Percentiles rank a stretch among this genome's conserved stretches.
Evolutionary conservation across 2,888 invertebrate genomes (phyloP).

Genomic region (Alentia gelatinosa): DNA sequence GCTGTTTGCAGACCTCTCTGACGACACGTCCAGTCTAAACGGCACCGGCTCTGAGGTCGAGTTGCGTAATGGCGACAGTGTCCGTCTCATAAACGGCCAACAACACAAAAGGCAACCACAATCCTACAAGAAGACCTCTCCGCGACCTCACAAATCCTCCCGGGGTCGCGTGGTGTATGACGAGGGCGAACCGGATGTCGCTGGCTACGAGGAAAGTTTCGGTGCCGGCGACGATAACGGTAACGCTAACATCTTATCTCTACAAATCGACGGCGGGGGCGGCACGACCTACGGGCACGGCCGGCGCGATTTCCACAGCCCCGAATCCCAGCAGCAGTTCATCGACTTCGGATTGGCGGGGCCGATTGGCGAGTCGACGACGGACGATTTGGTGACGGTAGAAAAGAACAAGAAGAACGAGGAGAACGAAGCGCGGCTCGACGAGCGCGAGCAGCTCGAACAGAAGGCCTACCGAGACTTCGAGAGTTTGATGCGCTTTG

Average conservation of each 20-base stretch:
- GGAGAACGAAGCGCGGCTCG: conserved; percentile 15
- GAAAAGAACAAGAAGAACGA: conserved; percentile 48
- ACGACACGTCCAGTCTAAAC: conserved; percentile 18
- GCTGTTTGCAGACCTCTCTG: not conserved
- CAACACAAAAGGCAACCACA: not conserved
- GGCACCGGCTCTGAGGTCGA: not conserved
- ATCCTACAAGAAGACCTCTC: not conserved
- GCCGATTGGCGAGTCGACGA: not conserved
- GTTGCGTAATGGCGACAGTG: not conserved
- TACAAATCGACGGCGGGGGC: not conserved
- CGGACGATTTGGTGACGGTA: not conserved
- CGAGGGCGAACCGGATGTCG: conserved; percentile 42
- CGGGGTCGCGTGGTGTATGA: not conserved
- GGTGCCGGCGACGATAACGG: not conserved
- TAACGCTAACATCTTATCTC: not conserved
- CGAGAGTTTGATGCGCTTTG: conserved; percentile 39
- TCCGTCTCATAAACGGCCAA: conserved; percentile 20
- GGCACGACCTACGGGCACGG: not conserved
- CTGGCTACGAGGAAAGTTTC: conserved; percentile 25
- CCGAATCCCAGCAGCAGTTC: not conserved
- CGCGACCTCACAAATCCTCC: not conserved
- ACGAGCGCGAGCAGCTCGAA: conserved; percentile 5
- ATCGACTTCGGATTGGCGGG: not conserved
- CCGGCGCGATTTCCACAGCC: conserved; percentile 24
- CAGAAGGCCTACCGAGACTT: not conserved